phyloP scores from a whole-genome alignment of 2,113 vertebrate genomes.

The Bufo bufo region DNA sequence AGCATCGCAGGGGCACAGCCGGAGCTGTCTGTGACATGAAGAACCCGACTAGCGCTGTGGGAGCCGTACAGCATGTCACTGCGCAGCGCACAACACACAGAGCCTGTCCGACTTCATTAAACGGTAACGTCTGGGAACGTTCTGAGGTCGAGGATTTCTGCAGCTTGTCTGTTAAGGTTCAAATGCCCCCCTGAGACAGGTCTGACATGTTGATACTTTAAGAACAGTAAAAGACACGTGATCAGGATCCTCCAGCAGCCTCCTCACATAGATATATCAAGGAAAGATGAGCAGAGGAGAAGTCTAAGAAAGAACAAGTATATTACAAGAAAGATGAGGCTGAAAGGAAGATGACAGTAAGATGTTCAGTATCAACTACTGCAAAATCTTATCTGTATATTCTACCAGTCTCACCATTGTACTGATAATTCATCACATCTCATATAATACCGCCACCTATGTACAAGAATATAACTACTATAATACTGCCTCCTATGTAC shows the following conservation, averaged over 20 bases:
- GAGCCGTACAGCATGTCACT: neutral
- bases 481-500: too few species aligned
- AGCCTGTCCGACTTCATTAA: slow-evolving; percentile 19
- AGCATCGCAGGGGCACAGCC: neutral
- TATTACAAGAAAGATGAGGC: too few species aligned
- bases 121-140: neutral
- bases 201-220: neutral
- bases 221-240: neutral
- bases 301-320: too few species aligned
- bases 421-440: too few species aligned
- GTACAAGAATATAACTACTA: too few species aligned
- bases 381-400: too few species aligned
- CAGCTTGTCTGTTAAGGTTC: slow-evolving; percentile 12
- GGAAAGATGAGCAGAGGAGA: too few species aligned
- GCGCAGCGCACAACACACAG: neutral
- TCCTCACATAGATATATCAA: neutral
- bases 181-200: neutral
- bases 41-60: neutral
- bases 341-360: too few species aligned
- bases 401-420: too few species aligned
- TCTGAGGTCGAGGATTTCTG: neutral
- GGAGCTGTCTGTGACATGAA: slow-evolving; percentile 30
- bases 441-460: too few species aligned
- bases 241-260: neutral
- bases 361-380: too few species aligned